Conservation (phyloP, 2,797 vertebrate genomes). For the Hoplostethus mediterraneus region DNA sequence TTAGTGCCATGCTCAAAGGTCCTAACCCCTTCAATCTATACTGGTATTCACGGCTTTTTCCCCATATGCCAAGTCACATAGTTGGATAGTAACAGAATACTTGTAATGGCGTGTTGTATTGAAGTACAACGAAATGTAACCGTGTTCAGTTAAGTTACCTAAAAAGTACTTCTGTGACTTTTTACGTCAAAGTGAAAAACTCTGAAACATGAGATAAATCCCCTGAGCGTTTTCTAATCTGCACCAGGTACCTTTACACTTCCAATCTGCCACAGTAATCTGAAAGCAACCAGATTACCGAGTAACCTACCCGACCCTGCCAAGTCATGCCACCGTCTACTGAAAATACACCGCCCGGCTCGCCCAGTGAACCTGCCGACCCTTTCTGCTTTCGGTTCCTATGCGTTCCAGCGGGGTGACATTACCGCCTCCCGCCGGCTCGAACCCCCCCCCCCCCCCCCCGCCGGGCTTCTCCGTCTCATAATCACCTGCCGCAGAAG, state of each 20-base stretch:
- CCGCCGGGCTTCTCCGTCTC: slow-evolving; percentile 40
- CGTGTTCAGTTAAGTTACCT: neutral
- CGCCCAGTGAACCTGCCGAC: slow-evolving; percentile 45
- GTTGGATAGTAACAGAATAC: neutral
- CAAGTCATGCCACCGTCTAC: neutral
- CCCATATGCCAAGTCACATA: neutral
- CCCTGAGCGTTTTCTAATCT: no score
- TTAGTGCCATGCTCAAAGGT: neutral
- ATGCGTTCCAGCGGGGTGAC: slow-evolving; percentile 20
- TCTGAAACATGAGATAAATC: no score
- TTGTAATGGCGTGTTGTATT: no score
- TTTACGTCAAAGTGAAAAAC: no score
- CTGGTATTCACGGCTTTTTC: no score
- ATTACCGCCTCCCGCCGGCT: slow-evolving; percentile 24
- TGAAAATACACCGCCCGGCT: neutral
- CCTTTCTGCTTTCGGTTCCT: slow-evolving; percentile 14
- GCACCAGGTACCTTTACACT: no score
- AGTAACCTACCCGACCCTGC: neutral
- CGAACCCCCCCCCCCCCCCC: no score
- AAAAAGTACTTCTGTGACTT: neutral
- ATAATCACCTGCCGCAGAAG: slow-evolving; percentile 67
- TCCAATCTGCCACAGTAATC: no score
- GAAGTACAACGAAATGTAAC: no score
- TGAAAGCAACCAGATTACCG: neutral
- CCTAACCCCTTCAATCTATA: neutral